Evolutionary conservation across 2,113 vertebrate genomes (phyloP).

Genomic region (Poeciliopsis prolifica): DNA sequence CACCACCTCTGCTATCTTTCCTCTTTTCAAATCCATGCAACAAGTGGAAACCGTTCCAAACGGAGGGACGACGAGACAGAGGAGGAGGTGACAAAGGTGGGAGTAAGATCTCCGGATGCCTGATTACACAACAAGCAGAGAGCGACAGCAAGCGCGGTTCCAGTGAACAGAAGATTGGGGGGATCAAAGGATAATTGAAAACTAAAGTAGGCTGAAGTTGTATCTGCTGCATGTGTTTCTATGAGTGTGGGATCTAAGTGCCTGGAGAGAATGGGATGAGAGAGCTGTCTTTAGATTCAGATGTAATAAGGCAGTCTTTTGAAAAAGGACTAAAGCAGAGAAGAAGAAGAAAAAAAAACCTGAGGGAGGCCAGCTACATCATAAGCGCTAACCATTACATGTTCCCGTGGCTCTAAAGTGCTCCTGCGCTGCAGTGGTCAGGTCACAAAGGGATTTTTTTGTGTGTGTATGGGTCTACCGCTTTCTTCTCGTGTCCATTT

Average conservation of each 20-base stretch:
- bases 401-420: slow-evolving; percentile 44
- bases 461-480: not conserved
- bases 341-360: slow-evolving; percentile 33
- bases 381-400: slow-evolving; percentile 34
- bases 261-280: slow-evolving; percentile 61
- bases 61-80: slow-evolving; percentile 48
- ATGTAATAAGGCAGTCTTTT: slow-evolving; percentile 64
- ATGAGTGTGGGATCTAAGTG: slow-evolving; percentile 21
- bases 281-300: slow-evolving; percentile 49
- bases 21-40: slow-evolving; percentile 84
- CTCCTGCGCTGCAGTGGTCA: slow-evolving; percentile 27
- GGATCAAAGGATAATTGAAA: slow-evolving; percentile 66
- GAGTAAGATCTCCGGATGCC: slow-evolving; percentile 45
- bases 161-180: slow-evolving; percentile 52
- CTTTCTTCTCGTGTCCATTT: slow-evolving; percentile 11
- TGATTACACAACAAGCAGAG: slow-evolving; percentile 60
- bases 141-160: slow-evolving; percentile 60
- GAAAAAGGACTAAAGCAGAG: slow-evolving; percentile 45
- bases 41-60: slow-evolving; percentile 81
- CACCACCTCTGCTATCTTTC: slow-evolving; percentile 41
- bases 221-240: slow-evolving; percentile 10
- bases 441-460: slow-evolving; percentile 22
- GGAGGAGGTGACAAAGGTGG: slow-evolving; percentile 63
- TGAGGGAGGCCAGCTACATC: slow-evolving; percentile 61
- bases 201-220: slow-evolving; percentile 45